Evolutionary conservation across 2,113 vertebrate species (phyloP).

Genomic region (Casuarius casuarius): DNA sequence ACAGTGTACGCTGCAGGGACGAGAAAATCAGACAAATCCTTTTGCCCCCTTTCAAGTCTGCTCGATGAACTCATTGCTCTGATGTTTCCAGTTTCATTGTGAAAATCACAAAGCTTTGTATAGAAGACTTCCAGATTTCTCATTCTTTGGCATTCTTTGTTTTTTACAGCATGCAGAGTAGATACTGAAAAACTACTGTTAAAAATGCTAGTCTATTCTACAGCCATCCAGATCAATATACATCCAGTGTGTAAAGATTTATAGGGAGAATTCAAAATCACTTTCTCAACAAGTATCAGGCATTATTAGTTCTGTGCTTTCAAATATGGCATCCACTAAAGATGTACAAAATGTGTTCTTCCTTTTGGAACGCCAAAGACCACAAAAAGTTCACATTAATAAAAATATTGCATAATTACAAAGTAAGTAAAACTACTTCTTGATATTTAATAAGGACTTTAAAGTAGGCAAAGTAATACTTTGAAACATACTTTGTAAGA

Average conservation of each 20-base stretch:
- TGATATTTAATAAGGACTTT: neutral
- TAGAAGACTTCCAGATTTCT: neutral
- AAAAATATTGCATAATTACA: neutral
- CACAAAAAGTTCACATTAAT: neutral
- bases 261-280: neutral
- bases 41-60: neutral
- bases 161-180: neutral
- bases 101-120: neutral
- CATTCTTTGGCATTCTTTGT: neutral
- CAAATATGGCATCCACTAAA: neutral
- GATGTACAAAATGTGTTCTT: neutral
- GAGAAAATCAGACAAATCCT: neutral
- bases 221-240: neutral
- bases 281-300: neutral
- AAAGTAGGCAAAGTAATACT: neutral
- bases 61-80: neutral
- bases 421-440: neutral
- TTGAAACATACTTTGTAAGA: neutral
- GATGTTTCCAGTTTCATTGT: neutral
- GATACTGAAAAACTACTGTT: neutral
- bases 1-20: neutral
- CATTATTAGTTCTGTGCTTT: neutral
- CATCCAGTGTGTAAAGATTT: neutral
- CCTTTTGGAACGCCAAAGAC: neutral
- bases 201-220: neutral